These are phyloP conservation scores for Eupithecia insigniata DNA, from an alignment of 2,888 invertebrate genomes.

Conservation along the genomic window DNA sequence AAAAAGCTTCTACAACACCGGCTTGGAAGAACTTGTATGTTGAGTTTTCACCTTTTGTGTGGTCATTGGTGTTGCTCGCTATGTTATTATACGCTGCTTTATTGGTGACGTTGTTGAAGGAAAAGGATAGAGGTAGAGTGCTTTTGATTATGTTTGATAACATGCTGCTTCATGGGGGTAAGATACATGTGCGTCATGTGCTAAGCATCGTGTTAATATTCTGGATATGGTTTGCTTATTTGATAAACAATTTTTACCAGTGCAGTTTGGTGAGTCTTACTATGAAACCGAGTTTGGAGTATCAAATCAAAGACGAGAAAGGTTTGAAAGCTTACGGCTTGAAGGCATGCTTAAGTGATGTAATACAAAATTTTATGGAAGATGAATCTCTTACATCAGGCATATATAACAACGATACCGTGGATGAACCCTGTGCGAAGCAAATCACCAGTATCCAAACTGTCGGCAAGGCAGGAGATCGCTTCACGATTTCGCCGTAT, in stretches of 20 bases:
- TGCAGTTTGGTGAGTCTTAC: conserved; percentile 51
- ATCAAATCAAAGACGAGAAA: conserved; percentile 43
- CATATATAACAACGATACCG: conserved; percentile 4
- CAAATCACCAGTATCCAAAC: conserved; percentile 51
- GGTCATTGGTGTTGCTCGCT: conserved; percentile 51
- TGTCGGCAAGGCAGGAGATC: conserved; percentile 50
- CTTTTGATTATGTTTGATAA: conserved; percentile 53
- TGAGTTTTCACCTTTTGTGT: conserved; percentile 56
- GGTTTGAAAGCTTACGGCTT: conserved; percentile 46
- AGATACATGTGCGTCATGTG: conserved; percentile 42
- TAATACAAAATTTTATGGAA: conserved; percentile 41
- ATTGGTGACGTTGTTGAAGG: conserved; percentile 41
- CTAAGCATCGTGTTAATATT: conserved; percentile 49
- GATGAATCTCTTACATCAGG: conserved; percentile 26
- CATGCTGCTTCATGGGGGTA: conserved; percentile 52
- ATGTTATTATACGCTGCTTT: conserved; percentile 49
- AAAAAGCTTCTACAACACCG: conserved; percentile 48
- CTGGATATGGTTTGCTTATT: conserved; percentile 61
- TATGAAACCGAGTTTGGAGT: conserved; percentile 42
- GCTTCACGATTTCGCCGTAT: conserved; percentile 53
- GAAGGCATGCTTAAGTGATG: conserved; percentile 59
- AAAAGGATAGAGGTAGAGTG: conserved; percentile 49
- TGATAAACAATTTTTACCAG: conserved; percentile 50
- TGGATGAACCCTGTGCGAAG: conserved; percentile 39
- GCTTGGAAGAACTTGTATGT: conserved; percentile 56